Conservation (phyloP, 2,888 invertebrate species). For the Cerastoderma edule region DNA sequence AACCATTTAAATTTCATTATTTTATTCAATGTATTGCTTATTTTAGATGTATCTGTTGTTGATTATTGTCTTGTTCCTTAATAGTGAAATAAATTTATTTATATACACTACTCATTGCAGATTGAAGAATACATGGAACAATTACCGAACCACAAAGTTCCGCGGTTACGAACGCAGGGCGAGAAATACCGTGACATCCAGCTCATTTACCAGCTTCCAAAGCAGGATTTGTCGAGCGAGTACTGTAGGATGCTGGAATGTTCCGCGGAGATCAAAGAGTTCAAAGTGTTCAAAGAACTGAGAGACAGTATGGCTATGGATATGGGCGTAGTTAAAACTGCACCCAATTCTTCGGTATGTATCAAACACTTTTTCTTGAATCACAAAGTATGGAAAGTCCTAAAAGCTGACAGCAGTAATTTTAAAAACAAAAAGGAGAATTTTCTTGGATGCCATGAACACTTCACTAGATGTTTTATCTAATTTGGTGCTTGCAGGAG, state of each 20-base stretch:
- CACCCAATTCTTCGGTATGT: slow-evolving; percentile 66
- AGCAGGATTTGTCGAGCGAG: slow-evolving; percentile 91
- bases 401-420: too few relatives aligned
- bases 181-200: slow-evolving; percentile 92
- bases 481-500: too few relatives aligned
- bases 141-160: slow-evolving; percentile 92
- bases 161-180: slow-evolving; percentile 90
- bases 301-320: slow-evolving; percentile 98
- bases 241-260: slow-evolving; percentile 88
- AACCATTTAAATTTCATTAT: too few relatives aligned
- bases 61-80: neutral
- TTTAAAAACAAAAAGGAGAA: too few relatives aligned
- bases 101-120: slow-evolving; percentile 85
- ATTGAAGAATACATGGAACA: slow-evolving; percentile 96
- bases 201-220: slow-evolving; percentile 94
- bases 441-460: too few relatives aligned
- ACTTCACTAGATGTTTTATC: too few relatives aligned
- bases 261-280: slow-evolving; percentile 85
- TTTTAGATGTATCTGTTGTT: too few relatives aligned
- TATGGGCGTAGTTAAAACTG: slow-evolving; percentile 89
- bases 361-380: too few relatives aligned
- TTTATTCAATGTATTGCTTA: too few relatives aligned
- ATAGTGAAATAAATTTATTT: neutral
- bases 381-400: too few relatives aligned
- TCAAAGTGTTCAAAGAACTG: slow-evolving; percentile 96